Conservation (phyloP, 1,140 invertebrate species). For the Glossosoma conforme region DNA sequence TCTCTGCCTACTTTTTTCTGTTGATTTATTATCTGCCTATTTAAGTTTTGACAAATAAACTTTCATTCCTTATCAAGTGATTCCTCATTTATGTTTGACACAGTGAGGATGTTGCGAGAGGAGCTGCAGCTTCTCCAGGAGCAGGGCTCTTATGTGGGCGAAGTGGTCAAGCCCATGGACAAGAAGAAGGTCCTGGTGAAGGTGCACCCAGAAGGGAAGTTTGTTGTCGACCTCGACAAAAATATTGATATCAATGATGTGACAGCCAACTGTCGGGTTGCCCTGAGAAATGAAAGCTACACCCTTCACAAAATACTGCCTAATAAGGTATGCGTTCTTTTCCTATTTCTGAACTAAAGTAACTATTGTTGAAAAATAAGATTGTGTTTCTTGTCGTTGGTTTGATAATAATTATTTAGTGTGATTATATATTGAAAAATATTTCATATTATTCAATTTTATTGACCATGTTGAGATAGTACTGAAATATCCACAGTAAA, state of each 20-base stretch:
- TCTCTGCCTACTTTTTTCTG: no score
- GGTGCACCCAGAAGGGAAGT: slow-evolving; percentile 99
- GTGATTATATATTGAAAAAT: no score
- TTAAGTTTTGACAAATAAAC: no score
- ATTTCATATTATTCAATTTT: no score
- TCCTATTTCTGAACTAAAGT: slow-evolving; percentile 10
- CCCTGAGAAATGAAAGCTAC: slow-evolving; percentile 97
- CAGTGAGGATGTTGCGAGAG: slow-evolving; percentile 95
- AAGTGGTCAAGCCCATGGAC: slow-evolving; percentile 99
- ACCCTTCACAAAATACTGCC: slow-evolving; percentile 98
- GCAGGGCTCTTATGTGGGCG: slow-evolving; percentile 99
- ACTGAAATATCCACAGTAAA: no score
- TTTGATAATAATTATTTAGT: no score
- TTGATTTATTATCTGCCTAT: no score
- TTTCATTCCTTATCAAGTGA: background rate
- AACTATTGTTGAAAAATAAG: no score
- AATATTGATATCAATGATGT: slow-evolving; percentile 99
- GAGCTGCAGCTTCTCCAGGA: slow-evolving; percentile 97
- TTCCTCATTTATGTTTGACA: background rate
- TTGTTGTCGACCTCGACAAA: slow-evolving; percentile 99
- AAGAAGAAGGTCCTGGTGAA: slow-evolving; percentile 99
- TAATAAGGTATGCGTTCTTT: slow-evolving; percentile 73
- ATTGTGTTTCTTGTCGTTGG: no score
- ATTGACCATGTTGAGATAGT: background rate
- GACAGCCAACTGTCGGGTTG: slow-evolving; percentile 96